A percentile compares a stretch with the other conserved stretches of the same genome.
These are phyloP conservation scores for Alloplasta piceator DNA, from an alignment of 2,888 invertebrate genomes.

Conservation along the genomic window DNA sequence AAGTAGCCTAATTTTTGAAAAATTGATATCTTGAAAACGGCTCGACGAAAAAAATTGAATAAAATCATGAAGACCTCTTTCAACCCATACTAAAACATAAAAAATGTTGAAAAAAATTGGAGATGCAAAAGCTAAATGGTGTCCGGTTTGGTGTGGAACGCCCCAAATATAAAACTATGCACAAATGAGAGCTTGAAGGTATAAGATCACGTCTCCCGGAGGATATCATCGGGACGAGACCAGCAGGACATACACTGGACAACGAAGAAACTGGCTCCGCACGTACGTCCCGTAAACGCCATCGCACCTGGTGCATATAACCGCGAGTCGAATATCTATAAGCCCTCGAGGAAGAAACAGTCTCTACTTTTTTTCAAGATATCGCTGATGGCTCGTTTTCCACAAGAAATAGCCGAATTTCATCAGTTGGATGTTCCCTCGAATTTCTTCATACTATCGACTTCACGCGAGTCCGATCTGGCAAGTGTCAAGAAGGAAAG, in stretches of 20 bases:
- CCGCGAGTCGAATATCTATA: constrained; percentile 64
- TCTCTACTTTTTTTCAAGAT: constrained; percentile 21
- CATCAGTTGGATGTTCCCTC: background rate
- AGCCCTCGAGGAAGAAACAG: constrained; percentile 18
- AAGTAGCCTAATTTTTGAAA: no score
- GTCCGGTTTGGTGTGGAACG: no score
- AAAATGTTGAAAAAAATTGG: no score
- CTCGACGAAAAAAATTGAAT: no score
- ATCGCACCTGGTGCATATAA: constrained; percentile 76
- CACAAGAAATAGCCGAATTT: constrained; percentile 24
- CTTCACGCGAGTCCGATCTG: no score
- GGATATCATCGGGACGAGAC: constrained; percentile 31
- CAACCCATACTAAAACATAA: no score
- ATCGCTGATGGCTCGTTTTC: constrained; percentile 40
- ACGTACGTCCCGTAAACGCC: constrained; percentile 76
- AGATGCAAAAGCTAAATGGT: no score
- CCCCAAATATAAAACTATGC: background rate
- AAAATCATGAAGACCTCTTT: no score
- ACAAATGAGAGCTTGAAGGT: constrained; percentile 7
- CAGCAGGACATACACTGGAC: constrained; percentile 50
- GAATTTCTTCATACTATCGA: constrained; percentile 19
- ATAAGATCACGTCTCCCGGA: constrained; percentile 51
- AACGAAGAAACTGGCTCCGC: constrained; percentile 58
- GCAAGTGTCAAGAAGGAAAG: no score
- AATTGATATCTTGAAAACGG: no score